Conservation (phyloP, 92 coral and sea anemone species). For the Phenganax subtilis region DNA sequence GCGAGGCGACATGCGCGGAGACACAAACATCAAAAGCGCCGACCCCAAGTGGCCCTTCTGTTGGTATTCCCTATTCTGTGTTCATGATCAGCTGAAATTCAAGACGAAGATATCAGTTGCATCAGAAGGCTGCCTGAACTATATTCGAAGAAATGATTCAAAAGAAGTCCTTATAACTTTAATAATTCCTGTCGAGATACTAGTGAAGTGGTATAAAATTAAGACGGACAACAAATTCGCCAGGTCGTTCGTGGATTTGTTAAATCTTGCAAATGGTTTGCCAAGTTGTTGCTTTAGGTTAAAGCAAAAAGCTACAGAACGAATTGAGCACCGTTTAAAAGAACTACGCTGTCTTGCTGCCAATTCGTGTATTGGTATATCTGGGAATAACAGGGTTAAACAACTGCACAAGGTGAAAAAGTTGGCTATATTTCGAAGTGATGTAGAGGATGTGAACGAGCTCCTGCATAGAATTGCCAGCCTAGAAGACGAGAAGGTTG, state of each 20-base stretch:
- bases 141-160: neutral
- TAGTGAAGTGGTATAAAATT: slow-evolving; percentile 1
- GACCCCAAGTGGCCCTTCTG: no score
- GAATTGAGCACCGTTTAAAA: slow-evolving; percentile 26
- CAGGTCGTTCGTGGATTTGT: slow-evolving; percentile 16
- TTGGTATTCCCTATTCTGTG: no score
- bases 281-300: slow-evolving; percentile 22
- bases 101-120: slow-evolving; percentile 1
- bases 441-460: slow-evolving; percentile 12
- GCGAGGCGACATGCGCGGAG: no score
- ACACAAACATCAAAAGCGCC: no score
- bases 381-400: slow-evolving; percentile 13
- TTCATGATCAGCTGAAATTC: slow-evolving; percentile 2
- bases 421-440: slow-evolving; percentile 17
- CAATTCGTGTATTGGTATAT: slow-evolving; percentile 11
- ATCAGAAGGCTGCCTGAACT: neutral
- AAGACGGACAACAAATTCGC: neutral
- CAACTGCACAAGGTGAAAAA: slow-evolving; percentile 14
- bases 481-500: slow-evolving; percentile 26
- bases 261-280: slow-evolving; percentile 25
- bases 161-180: neutral
- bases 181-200: neutral
- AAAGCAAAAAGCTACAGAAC: slow-evolving; percentile 28
- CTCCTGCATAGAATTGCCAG: neutral
- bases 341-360: slow-evolving; percentile 36